phyloP scores from a whole-genome alignment of 2,888 invertebrate genomes.

The Synergus laeviventris region DNA sequence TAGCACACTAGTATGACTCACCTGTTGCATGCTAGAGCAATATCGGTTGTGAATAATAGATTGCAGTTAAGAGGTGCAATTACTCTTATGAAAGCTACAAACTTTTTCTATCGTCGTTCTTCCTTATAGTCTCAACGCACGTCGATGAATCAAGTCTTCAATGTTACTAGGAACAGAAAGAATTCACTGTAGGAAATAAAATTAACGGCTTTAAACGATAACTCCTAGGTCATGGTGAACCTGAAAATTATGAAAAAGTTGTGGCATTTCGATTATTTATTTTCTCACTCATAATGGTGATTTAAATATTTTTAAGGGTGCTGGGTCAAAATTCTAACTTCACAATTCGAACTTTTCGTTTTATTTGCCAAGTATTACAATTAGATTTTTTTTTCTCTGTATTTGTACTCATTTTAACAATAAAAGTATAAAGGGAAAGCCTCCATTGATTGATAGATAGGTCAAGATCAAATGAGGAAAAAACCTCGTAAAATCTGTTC shows the following conservation, averaged over 20 bases:
- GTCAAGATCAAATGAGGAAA: neutral
- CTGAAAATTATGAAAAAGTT: neutral
- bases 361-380: no score
- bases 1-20: neutral
- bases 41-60: neutral
- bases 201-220: neutral
- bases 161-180: neutral
- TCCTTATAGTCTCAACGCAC: neutral
- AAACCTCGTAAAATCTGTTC: neutral
- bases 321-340: no score
- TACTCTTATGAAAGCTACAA: neutral
- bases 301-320: no score
- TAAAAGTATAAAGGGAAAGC: neutral
- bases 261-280: neutral
- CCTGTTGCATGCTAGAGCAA: neutral
- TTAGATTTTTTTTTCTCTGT: no score
- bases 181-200: neutral
- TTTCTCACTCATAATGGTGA: no score
- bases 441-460: neutral
- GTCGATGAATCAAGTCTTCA: neutral
- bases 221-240: neutral
- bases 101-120: neutral
- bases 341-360: no score
- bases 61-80: neutral
- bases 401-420: neutral